phyloP scores from a whole-genome alignment of 2,113 vertebrate genomes.

The Boleophthalmus pectinirostris region DNA sequence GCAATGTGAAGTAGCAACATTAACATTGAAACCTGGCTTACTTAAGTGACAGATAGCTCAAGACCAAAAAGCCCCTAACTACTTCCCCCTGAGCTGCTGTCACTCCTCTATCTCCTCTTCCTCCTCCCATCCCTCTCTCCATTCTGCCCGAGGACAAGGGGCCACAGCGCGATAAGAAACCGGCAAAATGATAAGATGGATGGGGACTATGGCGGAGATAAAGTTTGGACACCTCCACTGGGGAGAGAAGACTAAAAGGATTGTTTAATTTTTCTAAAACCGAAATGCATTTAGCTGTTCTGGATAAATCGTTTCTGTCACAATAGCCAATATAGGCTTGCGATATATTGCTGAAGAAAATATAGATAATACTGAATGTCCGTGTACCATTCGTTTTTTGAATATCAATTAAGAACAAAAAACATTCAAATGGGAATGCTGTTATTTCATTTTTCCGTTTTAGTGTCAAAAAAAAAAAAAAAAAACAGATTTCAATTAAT shows the following conservation, averaged over 20 bases:
- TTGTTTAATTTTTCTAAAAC: slow-evolving; percentile 47
- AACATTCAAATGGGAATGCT: no score
- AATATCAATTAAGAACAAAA: no score
- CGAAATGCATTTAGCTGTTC: slow-evolving; percentile 45
- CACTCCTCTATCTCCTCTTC: slow-evolving; percentile 58
- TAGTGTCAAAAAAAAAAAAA: no score
- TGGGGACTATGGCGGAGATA: slow-evolving; percentile 22
- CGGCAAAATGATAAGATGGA: slow-evolving; percentile 40
- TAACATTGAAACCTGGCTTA: background rate
- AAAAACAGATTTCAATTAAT: no score
- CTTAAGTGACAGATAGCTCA: slow-evolving; percentile 3
- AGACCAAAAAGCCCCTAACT: slow-evolving; percentile 22
- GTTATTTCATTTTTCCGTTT: no score
- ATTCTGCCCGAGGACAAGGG: slow-evolving; percentile 53
- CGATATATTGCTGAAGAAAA: no score
- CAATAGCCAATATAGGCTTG: no score
- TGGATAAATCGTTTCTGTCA: no score
- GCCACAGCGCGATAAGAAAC: slow-evolving; percentile 52
- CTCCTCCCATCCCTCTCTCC: slow-evolving; percentile 36
- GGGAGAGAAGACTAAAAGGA: slow-evolving; percentile 21
- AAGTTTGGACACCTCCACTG: slow-evolving; percentile 37
- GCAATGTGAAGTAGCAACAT: slow-evolving; percentile 5
- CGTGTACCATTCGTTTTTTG: no score
- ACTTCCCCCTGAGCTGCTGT: slow-evolving; percentile 56
- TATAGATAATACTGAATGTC: no score